Conservation (phyloP, 2,888 invertebrate genomes). For the Nomada goodeniana region DNA sequence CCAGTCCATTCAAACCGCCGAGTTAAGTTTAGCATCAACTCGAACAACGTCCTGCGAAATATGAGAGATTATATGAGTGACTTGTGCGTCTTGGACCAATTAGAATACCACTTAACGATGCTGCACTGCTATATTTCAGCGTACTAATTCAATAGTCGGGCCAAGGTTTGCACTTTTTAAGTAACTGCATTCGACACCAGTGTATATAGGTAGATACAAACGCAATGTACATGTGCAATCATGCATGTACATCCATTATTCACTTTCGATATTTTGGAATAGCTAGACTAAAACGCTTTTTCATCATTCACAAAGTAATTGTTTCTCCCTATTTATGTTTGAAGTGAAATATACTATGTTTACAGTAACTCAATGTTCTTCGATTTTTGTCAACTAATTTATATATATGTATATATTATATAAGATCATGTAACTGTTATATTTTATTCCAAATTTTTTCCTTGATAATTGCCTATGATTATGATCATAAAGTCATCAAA, state of each 20-base stretch:
- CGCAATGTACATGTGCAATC: neutral
- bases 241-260: slow-evolving; percentile 8
- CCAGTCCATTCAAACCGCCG: neutral
- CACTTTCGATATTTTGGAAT: slow-evolving; percentile 48
- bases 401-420: neutral
- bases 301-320: neutral
- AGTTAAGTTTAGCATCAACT: neutral
- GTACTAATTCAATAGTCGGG: slow-evolving; percentile 66
- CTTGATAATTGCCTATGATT: neutral
- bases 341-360: neutral
- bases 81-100: slow-evolving; percentile 18
- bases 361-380: neutral
- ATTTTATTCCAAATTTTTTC: slow-evolving; percentile 10
- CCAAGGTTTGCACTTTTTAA: slow-evolving; percentile 65
- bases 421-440: slow-evolving; percentile 6
- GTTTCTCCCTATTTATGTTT: neutral
- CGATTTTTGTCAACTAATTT: slow-evolving; percentile 50
- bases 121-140: slow-evolving; percentile 24
- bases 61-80: slow-evolving; percentile 47
- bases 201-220: neutral
- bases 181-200: slow-evolving; percentile 33
- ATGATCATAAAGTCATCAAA: neutral
- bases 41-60: slow-evolving; percentile 47
- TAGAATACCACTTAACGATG: slow-evolving; percentile 38
- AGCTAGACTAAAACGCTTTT: neutral